Percentiles rank a stretch among this genome's conserved stretches.
Evolutionary conservation across 2,113 vertebrate species (phyloP).

Genomic region (Oreamnos americanus): DNA sequence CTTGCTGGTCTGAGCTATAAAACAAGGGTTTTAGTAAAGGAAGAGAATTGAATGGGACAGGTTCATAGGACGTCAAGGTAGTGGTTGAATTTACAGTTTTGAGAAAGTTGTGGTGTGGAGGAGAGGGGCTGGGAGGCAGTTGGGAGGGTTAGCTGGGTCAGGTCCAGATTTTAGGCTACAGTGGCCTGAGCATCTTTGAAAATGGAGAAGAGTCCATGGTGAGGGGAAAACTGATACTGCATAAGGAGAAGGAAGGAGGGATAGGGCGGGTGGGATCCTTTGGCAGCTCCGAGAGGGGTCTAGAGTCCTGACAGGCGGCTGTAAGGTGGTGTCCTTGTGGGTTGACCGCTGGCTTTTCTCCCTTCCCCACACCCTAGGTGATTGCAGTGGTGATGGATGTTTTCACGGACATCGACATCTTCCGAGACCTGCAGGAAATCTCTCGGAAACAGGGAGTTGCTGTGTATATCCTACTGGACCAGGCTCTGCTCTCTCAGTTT

Average conservation of each 20-base stretch:
- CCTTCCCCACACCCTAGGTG: constrained; percentile 80
- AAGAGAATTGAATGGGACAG: neutral
- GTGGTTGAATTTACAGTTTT: neutral
- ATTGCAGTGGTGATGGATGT: constrained; percentile 97
- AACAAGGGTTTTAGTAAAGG: neutral
- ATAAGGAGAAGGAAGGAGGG: neutral
- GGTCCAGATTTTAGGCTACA: neutral
- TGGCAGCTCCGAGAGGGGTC: neutral
- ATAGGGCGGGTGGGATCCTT: neutral
- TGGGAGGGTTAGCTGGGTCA: neutral
- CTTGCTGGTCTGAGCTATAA: neutral
- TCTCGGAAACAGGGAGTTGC: constrained; percentile 85
- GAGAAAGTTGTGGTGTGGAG: neutral
- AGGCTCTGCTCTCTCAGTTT: constrained; percentile 85
- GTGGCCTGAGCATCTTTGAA: neutral
- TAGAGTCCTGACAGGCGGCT: accelerated
- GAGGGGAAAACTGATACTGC: neutral
- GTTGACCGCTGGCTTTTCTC: neutral
- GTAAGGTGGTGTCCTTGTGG: neutral
- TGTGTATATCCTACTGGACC: constrained; percentile 95
- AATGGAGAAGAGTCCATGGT: neutral
- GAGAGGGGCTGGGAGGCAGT: neutral
- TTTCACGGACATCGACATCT: constrained; percentile 96
- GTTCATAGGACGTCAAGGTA: neutral
- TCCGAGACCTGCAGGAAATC: constrained; percentile 93